These are phyloP conservation scores for Prorops nasuta DNA, from an alignment of 1,140 invertebrate species.

Conservation along the genomic window DNA sequence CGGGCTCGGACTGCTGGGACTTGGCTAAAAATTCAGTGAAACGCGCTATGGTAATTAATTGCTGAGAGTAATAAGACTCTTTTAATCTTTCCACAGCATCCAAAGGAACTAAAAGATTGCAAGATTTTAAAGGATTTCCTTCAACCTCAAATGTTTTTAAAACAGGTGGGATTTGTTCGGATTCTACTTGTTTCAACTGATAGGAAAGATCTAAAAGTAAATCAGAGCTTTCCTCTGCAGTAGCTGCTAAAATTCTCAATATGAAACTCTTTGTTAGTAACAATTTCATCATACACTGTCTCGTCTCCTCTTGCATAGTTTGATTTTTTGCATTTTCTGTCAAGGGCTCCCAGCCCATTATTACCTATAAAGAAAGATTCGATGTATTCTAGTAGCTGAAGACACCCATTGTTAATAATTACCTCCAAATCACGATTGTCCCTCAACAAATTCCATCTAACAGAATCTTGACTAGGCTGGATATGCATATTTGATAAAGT, in stretches of 20 bases:
- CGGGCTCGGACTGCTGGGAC: conserved; percentile 34
- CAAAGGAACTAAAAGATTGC: conserved; percentile 46
- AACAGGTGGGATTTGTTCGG: conserved; percentile 35
- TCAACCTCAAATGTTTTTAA: conserved; percentile 40
- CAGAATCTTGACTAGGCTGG: conserved; percentile 59
- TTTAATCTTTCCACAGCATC: conserved; percentile 49
- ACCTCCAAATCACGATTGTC: conserved; percentile 64
- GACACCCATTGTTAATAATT: not conserved
- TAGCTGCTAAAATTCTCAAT: conserved; percentile 44
- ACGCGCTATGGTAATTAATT: conserved; percentile 40
- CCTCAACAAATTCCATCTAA: conserved; percentile 54
- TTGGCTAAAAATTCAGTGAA: conserved; percentile 40
- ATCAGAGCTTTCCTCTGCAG: conserved; percentile 33
- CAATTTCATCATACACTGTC: conserved; percentile 43
- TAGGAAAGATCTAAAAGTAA: conserved; percentile 33
- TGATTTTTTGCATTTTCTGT: conserved; percentile 30
- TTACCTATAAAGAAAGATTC: conserved; percentile 33
- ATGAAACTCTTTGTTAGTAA: conserved; percentile 45
- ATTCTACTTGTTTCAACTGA: conserved; percentile 37
- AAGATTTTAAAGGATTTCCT: conserved; percentile 28
- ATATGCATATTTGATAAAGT: conserved; percentile 57
- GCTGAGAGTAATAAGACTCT: conserved; percentile 45
- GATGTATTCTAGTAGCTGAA: conserved; percentile 1
- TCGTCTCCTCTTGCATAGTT: conserved; percentile 44
- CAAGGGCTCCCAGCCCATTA: conserved; percentile 49